Evolutionary conservation across 2,113 vertebrate genomes (phyloP).

Genomic region (Campylorhamphus procurvoides): DNA sequence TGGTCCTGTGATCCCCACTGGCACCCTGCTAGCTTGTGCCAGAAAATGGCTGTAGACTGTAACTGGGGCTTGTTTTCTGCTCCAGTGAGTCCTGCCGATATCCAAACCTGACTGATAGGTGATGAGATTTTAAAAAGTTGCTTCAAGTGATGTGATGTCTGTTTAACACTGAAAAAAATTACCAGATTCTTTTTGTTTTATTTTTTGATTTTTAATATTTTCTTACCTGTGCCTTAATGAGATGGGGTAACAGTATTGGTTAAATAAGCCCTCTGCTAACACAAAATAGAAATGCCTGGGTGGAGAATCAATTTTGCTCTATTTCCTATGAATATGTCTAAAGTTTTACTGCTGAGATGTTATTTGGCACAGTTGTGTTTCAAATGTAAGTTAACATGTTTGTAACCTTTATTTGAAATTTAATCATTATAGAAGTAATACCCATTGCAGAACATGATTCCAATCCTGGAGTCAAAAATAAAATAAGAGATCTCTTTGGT

Average conservation of each 20-base stretch:
- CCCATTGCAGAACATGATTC: not conserved
- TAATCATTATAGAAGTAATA: not conserved
- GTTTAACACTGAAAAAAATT: not conserved
- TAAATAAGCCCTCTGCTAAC: not conserved
- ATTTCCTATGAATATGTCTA: not conserved
- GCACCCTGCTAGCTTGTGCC: accelerated
- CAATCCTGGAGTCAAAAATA: not conserved
- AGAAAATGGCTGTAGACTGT: not conserved
- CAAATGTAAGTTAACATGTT: not conserved
- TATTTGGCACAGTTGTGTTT: not conserved
- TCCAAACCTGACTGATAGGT: not conserved
- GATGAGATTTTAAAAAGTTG: not conserved
- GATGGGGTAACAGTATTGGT: not conserved
- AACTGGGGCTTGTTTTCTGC: not conserved
- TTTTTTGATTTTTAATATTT: not conserved
- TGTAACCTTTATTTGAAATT: not conserved
- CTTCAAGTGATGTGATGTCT: not conserved
- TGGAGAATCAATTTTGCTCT: not conserved
- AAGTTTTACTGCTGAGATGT: not conserved
- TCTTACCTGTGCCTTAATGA: not conserved
- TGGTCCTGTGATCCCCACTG: not conserved
- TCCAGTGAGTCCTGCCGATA: not conserved
- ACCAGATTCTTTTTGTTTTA: not conserved
- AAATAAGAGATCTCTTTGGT: not conserved
- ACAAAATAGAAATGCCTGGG: not conserved